Evolutionary conservation across 2,113 vertebrate species (phyloP), one percentile per base, ranked within the genome.

Genomic region (Spermophilus dauricus): DNA sequence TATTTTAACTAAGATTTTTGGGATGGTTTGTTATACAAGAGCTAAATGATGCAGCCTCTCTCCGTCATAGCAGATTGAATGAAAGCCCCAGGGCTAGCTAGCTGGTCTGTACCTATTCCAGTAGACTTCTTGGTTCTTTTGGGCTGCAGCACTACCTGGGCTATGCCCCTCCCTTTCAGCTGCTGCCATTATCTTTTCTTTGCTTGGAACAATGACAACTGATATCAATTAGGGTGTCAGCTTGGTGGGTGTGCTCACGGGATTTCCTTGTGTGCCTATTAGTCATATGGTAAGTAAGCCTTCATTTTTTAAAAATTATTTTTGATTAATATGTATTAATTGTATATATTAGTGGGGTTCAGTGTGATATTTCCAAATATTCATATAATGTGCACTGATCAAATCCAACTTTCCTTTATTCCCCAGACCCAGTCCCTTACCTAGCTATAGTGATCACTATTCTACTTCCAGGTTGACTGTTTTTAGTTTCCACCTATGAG

Each of bases 1-100:
- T n/a, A 61, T 53, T 95, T 78, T 81, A 88, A 75, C 56, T 70
- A 51, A 91, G 32, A 61, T 65, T 87, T 76, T 48, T 22, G 82
- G 42, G 51, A 8, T 42, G 12, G 32, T 67, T 76, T 73, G 24
- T 76, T 95, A 24, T 28, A 11, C 2, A 86, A 53, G 17, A 81
- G 45, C 34, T 56, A 39, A 86, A 4, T 67, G 67, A 72, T 51
- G 32, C 0, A 86, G 67, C 22, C 26, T 70, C 18, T 69, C 2
- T 94, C 34, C 37, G 34, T 87, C 72, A 48, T 32, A 85, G n/a
- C 42, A 20, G 7, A 65, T 8, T 83, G 70, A 70, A 34, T 37
- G 37, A 37, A 81, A 58, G 24, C 75, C 32, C 61, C 51, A 56
- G 34, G 69, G 51, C 32, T 67, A 80, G 42, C 51, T 56, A 56